Evolutionary conservation across 2,797 vertebrate species (phyloP).

Genomic region (Lepilemur ruficaudatus): DNA sequence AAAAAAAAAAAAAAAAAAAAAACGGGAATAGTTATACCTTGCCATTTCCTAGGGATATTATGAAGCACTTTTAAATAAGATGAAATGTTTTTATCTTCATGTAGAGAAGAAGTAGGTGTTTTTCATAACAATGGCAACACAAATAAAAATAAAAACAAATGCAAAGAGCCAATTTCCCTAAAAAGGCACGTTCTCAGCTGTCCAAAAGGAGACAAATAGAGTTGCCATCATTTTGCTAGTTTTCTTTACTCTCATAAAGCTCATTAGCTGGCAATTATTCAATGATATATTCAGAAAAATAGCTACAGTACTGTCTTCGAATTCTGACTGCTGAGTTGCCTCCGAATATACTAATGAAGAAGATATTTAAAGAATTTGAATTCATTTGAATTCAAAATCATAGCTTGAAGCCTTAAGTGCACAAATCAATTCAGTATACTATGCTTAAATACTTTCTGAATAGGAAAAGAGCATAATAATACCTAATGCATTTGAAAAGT

Average conservation of each 20-base stretch:
- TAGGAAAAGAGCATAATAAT: not conserved
- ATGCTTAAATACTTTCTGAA: not conserved
- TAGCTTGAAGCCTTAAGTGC: constrained; percentile 47
- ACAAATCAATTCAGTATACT: constrained; percentile 46
- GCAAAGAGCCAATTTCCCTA: constrained; percentile 37
- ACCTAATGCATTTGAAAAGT: constrained; percentile 2
- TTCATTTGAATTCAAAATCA: constrained; percentile 57
- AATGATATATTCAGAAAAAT: constrained; percentile 60
- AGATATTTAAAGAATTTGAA: constrained; percentile 27
- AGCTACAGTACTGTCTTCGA: constrained; percentile 33
- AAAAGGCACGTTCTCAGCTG: not conserved
- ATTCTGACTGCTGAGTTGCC: constrained; percentile 37
- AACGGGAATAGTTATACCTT: not conserved
- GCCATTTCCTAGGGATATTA: not conserved
- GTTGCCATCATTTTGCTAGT: constrained; percentile 50
- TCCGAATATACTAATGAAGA: constrained; percentile 44
- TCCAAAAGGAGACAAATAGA: constrained; percentile 35
- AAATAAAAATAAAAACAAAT: constrained; percentile 49
- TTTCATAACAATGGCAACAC: constrained; percentile 51
- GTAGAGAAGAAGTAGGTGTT: constrained; percentile 26
- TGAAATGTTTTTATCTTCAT: constrained; percentile 44
- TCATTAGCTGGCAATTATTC: constrained; percentile 56
- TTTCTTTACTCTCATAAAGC: constrained; percentile 53
- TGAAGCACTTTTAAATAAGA: constrained; percentile 19
- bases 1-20: not conserved